Conservation (phyloP, 2,888 invertebrate species). For the Xylota segnis region DNA sequence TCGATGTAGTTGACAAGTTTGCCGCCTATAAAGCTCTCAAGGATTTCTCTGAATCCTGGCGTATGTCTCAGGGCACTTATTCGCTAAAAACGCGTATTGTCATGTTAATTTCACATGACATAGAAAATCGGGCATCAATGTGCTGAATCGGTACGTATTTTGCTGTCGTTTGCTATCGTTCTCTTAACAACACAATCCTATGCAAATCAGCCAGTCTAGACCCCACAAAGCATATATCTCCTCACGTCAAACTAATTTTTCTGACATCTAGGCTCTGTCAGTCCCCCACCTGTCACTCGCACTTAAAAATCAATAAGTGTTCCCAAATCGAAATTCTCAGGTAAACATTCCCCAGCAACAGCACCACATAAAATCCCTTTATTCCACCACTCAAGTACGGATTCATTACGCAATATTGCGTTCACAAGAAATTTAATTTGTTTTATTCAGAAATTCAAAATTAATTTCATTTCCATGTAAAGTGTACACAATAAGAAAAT, state of each 20-base stretch:
- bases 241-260: neutral
- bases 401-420: constrained; percentile 2
- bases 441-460: neutral
- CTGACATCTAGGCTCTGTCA: neutral
- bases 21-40: too few relatives aligned
- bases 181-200: too few relatives aligned
- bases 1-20: too few relatives aligned
- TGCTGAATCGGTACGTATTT: too few relatives aligned
- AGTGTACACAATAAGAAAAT: neutral
- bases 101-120: too few relatives aligned
- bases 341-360: neutral
- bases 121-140: too few relatives aligned
- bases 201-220: neutral
- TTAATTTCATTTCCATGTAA: constrained; percentile 21
- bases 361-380: neutral
- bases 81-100: too few relatives aligned
- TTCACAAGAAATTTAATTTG: constrained; percentile 12
- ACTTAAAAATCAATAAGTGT: neutral
- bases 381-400: neutral
- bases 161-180: too few relatives aligned
- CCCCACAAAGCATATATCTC: neutral
- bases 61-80: too few relatives aligned
- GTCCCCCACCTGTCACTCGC: neutral
- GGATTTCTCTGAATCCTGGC: too few relatives aligned
- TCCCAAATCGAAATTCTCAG: neutral